A percentile compares a stretch with the other conserved stretches of the same genome.
Evolutionary conservation across 1,140 invertebrate genomes (phyloP).

Genomic region (Hermatobates lingyangjiaoensis): DNA sequence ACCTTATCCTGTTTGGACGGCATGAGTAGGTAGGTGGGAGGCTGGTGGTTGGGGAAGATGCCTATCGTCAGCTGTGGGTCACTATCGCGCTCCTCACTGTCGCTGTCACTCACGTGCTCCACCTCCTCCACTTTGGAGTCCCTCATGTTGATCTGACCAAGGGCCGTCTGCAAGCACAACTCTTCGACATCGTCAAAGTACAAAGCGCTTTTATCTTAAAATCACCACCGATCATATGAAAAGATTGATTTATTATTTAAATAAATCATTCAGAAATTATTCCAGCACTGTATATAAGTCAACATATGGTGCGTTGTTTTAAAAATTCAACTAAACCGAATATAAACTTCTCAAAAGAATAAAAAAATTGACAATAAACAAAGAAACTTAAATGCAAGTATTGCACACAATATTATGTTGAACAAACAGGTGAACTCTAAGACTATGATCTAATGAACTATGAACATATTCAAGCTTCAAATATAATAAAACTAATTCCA

Average conservation of each 20-base stretch:
- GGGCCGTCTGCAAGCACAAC: conserved; percentile 46
- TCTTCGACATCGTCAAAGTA: not conserved
- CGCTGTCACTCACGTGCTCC: conserved; percentile 77
- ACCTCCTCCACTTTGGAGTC: conserved; percentile 85
- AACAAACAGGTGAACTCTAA: no score
- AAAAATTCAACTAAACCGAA: no score
- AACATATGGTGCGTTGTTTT: no score
- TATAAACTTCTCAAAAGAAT: no score
- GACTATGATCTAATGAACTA: no score
- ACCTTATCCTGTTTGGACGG: conserved; percentile 64
- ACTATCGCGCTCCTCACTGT: conserved; percentile 67
- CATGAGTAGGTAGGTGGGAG: conserved; percentile 80
- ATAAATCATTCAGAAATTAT: no score
- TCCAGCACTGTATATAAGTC: no score
- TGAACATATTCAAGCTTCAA: no score
- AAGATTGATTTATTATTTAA: not conserved
- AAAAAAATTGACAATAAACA: no score
- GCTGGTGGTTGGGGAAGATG: conserved; percentile 78
- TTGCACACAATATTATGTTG: no score
- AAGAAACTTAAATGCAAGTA: no score
- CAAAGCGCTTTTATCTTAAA: not conserved
- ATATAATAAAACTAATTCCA: no score
- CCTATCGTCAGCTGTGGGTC: conserved; percentile 61
- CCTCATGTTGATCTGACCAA: conserved; percentile 88
- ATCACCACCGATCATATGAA: not conserved